Base-by-base conservation (phyloP, 2,888 invertebrate species). In the Chesias legatella region DNA sequence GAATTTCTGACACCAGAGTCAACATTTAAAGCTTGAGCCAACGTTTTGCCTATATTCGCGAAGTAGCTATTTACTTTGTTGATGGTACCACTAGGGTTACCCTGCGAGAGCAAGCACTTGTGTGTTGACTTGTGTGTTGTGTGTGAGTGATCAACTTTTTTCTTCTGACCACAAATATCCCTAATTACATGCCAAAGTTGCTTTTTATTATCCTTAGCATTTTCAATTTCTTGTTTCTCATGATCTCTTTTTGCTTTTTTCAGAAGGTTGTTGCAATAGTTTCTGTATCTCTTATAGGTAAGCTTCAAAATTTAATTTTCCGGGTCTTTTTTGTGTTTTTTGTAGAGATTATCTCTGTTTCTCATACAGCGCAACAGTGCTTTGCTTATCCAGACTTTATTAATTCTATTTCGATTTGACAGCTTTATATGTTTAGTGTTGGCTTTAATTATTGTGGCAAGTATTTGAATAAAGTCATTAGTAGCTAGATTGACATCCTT, bases 251-350 rank as follows among this genome's bases (percentile, higher is more conserved):
- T 39, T 3, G 35, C 7, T 20, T 31, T 39, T 8, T 31, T 25
- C 1, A 44, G 5, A 1, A 44, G 7, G 7, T 27, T 22, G 21
- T 38, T 43, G 25, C 33, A 34, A 10, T 31, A 38, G 9, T 43
- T 43, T 10, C 38, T 21, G n/a, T 44, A 44, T 6, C 35, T 26
- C 6, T 24, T 38, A 9, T 43, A 43, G 1, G 38, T 38, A 1
- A 34, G 1, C 13, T 30, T 33, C 7, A 38, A 10, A 4, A 27
- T 31, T 10, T 22, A 6, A 21, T 38, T 30, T 6, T 26, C 8
- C 7, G 34, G 37, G n/a, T 31, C 26, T 7, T 10, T 25, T 2
- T 13, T 33, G 0, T 7, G 7, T 28, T 29, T 33, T 22, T 10
- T 30, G 11, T 31, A 23, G 22, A 42, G 7, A 1, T 32, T 32